Base-by-base conservation (phyloP, 2,888 invertebrate genomes). In the Arctia plantaginis region DNA sequence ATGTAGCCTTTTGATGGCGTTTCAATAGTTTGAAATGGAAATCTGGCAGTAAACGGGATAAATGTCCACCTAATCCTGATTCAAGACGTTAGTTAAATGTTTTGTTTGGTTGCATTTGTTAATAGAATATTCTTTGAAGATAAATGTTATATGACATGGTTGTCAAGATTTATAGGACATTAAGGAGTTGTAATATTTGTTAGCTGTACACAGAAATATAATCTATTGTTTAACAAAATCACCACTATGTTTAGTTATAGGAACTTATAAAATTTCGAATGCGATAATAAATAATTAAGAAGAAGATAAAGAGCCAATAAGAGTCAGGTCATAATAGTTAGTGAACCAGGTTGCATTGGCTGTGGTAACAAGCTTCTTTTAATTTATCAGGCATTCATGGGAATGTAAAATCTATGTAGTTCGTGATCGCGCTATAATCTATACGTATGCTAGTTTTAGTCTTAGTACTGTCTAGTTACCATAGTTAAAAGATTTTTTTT, bases 1-100 rank as follows among this genome's bases (percentile, higher is more conserved):
- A 67, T 64, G 68, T 66, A 67, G 70, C 72, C 59, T 59, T 76
- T 78, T 80, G 78, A 80, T 79, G 73, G 69, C 41, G 69, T 77
- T 77, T 79, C n/a, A 72, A 80, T 79, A 59, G 74, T 74, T 72
- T 44, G 70, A 72, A 77, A 74, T 74, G 67, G 70, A 67, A 76
- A 76, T 73, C 51, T 51, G 73, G 73, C 69, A 72, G 70, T 76
- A 73, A 73, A 73, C 66, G 75, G 51, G 65, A 68, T 77, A 70
- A 77, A 69, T 66, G 78, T 74, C 71, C 7, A 7, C 30, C 51
- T 78, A 78, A 80, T 81, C 74, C 66, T 41, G 72, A 81, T 72
- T 75, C 72, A 81, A 55, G 71, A 66, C 72, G 66, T 62, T 41
- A 66, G 72, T 74, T 69, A 66, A 72, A 73, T 74, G 77, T 69